A percentile compares a stretch with the other conserved stretches of the same genome.
Conservation (phyloP, 1,140 invertebrate species). For the Drosophila nigrodunni region DNA sequence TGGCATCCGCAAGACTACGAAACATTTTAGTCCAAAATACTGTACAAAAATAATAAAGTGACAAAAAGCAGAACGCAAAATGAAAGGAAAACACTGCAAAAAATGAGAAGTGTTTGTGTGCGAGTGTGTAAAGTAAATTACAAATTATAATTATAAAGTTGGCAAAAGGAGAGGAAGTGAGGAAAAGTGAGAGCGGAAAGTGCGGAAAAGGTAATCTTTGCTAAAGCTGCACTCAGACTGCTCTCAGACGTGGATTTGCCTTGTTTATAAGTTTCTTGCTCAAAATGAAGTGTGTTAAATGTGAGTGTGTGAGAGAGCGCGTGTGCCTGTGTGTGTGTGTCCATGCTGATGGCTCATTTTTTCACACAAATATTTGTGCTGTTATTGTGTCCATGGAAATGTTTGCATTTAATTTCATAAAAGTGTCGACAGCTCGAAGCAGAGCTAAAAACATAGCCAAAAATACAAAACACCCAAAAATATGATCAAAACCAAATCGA, state of each 20-base stretch:
- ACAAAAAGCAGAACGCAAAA: slow-evolving; percentile 43
- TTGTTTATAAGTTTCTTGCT: slow-evolving; percentile 6
- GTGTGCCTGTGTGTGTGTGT: slow-evolving; percentile 4
- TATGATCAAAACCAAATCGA: slow-evolving; percentile 24
- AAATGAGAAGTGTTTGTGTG: slow-evolving; percentile 6
- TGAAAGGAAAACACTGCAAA: slow-evolving; percentile 71
- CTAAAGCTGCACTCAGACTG: slow-evolving; percentile 37
- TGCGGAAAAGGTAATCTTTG: background rate
- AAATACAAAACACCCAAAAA: slow-evolving; percentile 2
- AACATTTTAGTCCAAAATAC: slow-evolving; percentile 32
- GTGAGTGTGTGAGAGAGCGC: slow-evolving; percentile 1
- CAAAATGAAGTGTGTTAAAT: background rate
- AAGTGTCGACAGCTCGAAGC: slow-evolving; percentile 38
- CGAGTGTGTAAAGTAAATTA: slow-evolving; percentile 34
- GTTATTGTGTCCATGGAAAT: slow-evolving; percentile 54
- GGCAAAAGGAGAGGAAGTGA: background rate
- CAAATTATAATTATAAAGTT: slow-evolving; percentile 46
- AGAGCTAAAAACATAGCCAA: slow-evolving; percentile 1
- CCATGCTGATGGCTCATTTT: slow-evolving; percentile 47
- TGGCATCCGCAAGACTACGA: slow-evolving; percentile 9
- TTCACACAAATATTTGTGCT: slow-evolving; percentile 63
- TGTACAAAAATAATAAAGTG: slow-evolving; percentile 25
- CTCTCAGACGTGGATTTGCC: slow-evolving; percentile 25
- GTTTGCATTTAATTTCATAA: slow-evolving; percentile 72
- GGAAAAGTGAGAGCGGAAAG: background rate